These are phyloP conservation scores for Zaprionus lineosus DNA, from an alignment of 2,888 invertebrate genomes.

Conservation along the genomic window DNA sequence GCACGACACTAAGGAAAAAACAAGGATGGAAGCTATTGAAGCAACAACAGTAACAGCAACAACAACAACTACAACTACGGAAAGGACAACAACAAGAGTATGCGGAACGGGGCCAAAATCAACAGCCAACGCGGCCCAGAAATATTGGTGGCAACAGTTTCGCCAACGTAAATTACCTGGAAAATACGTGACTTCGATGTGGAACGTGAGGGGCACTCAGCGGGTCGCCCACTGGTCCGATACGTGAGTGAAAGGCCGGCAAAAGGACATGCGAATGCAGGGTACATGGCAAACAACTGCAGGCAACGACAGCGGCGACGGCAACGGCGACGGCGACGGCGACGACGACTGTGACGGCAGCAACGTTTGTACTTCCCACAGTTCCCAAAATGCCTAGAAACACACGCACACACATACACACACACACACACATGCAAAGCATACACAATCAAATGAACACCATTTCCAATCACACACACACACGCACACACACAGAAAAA, in stretches of 20 bases:
- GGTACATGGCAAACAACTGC: constrained; percentile 51
- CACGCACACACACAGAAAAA: constrained; percentile 13
- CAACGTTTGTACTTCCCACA: constrained; percentile 26
- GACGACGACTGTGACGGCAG: too few species aligned
- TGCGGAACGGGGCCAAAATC: constrained; percentile 52
- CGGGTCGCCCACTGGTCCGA: constrained; percentile 20
- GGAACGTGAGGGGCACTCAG: constrained; percentile 51
- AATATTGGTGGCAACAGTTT: constrained; percentile 79
- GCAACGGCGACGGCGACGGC: too few species aligned
- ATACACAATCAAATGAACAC: too few species aligned
- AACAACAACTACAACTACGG: constrained; percentile 11
- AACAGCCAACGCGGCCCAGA: constrained; percentile 60
- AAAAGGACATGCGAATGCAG: constrained; percentile 47
- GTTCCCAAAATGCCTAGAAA: constrained; percentile 21
- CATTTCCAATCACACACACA: too few species aligned
- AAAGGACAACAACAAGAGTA: constrained; percentile 14
- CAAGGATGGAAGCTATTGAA: too few species aligned
- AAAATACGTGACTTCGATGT: constrained; percentile 81
- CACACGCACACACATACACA: constrained; percentile 21
- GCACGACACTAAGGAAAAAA: constrained; percentile 27
- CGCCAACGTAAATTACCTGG: constrained; percentile 82
- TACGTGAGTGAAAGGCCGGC: constrained; percentile 43
- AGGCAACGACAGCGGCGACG: constrained; percentile 23
- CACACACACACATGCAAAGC: too few species aligned
- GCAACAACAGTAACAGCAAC: constrained; percentile 11